These are phyloP conservation scores for Sorex fumeus DNA, from an alignment of 2,113 vertebrate species.

Conservation along the genomic window DNA sequence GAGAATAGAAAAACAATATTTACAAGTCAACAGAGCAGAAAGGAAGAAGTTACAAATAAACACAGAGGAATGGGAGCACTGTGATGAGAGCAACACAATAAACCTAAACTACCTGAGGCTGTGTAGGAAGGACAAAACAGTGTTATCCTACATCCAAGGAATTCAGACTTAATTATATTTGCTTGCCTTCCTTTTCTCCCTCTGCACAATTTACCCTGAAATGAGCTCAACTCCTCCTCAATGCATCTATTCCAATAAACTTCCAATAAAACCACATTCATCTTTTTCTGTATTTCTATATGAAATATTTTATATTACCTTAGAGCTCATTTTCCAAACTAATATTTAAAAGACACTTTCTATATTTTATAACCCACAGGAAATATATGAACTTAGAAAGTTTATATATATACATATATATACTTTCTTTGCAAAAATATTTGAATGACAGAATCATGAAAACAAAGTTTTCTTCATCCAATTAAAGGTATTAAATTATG, in stretches of 20 bases:
- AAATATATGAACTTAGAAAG: constrained; percentile 64
- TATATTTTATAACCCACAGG: constrained; percentile 62
- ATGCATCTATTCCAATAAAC: constrained; percentile 53
- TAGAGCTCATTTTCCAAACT: constrained; percentile 59
- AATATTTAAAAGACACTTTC: constrained; percentile 67
- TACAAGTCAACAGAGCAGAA: too few species aligned
- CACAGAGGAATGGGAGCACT: too few species aligned
- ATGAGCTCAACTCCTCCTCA: not conserved
- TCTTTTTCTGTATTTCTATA: constrained; percentile 65
- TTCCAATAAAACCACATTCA: constrained; percentile 63
- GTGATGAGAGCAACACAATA: too few species aligned
- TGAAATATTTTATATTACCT: constrained; percentile 65
- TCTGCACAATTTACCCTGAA: constrained; percentile 31
- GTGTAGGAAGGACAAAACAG: too few species aligned
- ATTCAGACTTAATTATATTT: constrained; percentile 45
- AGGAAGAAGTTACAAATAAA: too few species aligned
- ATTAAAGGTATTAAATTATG: constrained; percentile 22
- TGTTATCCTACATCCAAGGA: too few species aligned
- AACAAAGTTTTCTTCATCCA: constrained; percentile 26
- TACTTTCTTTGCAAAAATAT: constrained; percentile 5
- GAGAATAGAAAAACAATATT: too few species aligned
- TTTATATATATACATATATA: constrained; percentile 58
- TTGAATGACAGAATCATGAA: constrained; percentile 65
- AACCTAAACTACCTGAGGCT: too few species aligned
- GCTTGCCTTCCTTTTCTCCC: constrained; percentile 47